phyloP scores from a whole-genome alignment of 2,888 invertebrate genomes.

The Cartodere bifasciata region DNA sequence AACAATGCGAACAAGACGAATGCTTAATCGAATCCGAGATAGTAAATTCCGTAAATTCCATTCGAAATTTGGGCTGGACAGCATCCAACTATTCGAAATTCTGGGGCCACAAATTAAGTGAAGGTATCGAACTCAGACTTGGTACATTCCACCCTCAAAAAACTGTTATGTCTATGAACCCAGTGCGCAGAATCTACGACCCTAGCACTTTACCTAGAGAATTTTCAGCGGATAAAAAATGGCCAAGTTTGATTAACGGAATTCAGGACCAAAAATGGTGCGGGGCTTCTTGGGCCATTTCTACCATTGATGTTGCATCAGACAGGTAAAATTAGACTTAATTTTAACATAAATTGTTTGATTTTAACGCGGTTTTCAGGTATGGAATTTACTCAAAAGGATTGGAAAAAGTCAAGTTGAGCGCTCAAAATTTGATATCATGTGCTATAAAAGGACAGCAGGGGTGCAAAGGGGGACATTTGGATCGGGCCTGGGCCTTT shows the following conservation, averaged over 20 bases:
- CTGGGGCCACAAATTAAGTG: constrained; percentile 68
- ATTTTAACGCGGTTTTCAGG: too few relatives aligned
- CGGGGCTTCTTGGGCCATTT: constrained; percentile 88
- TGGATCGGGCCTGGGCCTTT: constrained; percentile 88
- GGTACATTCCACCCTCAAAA: constrained; percentile 42
- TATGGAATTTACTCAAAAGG: constrained; percentile 79
- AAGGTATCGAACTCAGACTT: constrained; percentile 49
- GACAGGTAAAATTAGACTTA: constrained; percentile 51
- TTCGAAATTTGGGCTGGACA: constrained; percentile 50
- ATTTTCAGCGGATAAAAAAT: constrained; percentile 67
- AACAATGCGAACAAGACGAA: constrained; percentile 55
- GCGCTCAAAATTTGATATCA: constrained; percentile 76
- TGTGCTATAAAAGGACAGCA: constrained; percentile 67
- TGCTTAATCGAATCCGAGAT: constrained; percentile 67
- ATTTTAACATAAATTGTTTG: too few relatives aligned
- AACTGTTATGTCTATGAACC: constrained; percentile 43
- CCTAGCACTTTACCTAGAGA: constrained; percentile 46
- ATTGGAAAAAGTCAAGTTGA: constrained; percentile 54
- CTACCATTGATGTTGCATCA: constrained; percentile 68
- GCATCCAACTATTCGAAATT: constrained; percentile 73
- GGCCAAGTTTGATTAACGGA: constrained; percentile 61
- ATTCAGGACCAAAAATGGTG: constrained; percentile 65
- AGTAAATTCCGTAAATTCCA: constrained; percentile 51
- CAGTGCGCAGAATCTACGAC: constrained; percentile 46
- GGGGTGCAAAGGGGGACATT: constrained; percentile 78